phyloP scores from a whole-genome alignment of 2,113 vertebrate species.

The Actenoides lindsayi region DNA sequence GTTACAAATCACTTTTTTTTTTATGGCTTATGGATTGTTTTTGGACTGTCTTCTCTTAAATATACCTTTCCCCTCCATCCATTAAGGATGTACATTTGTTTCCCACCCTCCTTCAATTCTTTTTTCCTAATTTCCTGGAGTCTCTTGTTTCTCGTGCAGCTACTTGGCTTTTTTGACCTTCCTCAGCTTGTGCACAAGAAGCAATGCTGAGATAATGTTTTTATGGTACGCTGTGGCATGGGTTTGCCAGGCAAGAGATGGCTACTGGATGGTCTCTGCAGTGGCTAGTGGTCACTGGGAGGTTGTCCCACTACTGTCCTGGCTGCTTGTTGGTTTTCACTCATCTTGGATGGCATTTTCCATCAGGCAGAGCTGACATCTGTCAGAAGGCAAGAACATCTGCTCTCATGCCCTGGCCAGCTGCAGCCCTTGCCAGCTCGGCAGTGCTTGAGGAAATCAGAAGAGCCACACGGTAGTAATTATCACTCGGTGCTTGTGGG shows the following conservation, averaged over 20 bases:
- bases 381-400: constrained; percentile 25
- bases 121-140: not conserved
- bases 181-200: not conserved
- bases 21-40: not conserved
- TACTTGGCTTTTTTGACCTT: not conserved
- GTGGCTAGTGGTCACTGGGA: not conserved
- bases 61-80: not conserved
- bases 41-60: not conserved
- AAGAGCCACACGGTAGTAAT: not conserved
- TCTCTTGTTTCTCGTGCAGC: not conserved
- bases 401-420: not conserved
- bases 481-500: not conserved
- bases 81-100: not conserved
- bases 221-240: not conserved
- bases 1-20: not conserved
- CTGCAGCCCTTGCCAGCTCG: not conserved
- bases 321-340: not conserved
- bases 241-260: not conserved
- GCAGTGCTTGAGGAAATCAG: not conserved
- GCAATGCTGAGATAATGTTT: not conserved
- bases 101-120: not conserved
- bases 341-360: constrained; percentile 9
- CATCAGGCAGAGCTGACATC: not conserved
- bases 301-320: not conserved
- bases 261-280: not conserved